Evolutionary conservation across 2,113 vertebrate species (phyloP).

Genomic region (Macroglossus sobrinus): DNA sequence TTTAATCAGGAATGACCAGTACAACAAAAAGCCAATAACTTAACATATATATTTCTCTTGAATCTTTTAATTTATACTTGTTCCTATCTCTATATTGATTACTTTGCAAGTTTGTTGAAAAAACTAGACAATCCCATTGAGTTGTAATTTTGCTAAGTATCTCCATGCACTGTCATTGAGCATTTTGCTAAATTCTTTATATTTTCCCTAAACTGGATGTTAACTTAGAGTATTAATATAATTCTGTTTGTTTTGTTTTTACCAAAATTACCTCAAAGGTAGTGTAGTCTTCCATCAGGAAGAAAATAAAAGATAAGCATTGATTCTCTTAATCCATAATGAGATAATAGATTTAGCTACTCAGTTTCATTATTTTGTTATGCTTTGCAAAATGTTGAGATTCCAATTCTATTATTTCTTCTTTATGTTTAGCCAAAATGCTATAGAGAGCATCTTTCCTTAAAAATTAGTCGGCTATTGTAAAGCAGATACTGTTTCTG

Average conservation of each 20-base stretch:
- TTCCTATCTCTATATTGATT: not conserved
- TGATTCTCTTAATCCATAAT: not conserved
- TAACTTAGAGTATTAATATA: not conserved
- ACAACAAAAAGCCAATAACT: not conserved
- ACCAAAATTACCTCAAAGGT: not conserved
- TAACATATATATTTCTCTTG: not conserved
- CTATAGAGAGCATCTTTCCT: not conserved
- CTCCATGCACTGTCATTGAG: not conserved
- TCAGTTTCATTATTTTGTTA: not conserved
- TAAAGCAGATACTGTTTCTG: not conserved
- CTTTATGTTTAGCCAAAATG: not conserved
- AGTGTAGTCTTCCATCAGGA: not conserved
- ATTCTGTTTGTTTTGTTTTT: not conserved
- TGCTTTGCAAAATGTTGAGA: not conserved
- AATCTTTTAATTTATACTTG: not conserved
- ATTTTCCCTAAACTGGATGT: not conserved
- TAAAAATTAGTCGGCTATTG: not conserved
- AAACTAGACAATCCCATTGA: not conserved
- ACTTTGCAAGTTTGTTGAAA: not conserved
- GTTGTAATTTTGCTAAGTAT: not conserved
- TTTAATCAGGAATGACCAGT: not conserved
- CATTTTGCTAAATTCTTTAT: not conserved
- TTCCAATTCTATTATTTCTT: not conserved
- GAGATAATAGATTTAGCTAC: not conserved
- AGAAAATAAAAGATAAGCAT: not conserved